Conservation (phyloP, 2,797 vertebrate genomes). For the Acanthopagrus latus region DNA sequence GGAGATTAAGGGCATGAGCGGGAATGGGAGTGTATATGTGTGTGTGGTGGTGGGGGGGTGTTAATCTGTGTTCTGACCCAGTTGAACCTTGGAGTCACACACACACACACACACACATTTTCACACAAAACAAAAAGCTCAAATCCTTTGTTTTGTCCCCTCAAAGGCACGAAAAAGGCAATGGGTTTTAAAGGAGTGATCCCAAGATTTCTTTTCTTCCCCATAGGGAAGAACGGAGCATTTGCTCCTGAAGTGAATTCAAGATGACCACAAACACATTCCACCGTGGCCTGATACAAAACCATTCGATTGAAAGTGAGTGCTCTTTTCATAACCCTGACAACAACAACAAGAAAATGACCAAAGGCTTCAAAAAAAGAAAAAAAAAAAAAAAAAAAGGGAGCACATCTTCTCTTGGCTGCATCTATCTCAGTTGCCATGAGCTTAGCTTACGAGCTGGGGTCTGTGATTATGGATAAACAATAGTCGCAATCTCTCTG, state of each 20-base stretch:
- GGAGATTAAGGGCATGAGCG: slow-evolving; percentile 91
- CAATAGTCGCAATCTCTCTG: slow-evolving; percentile 50
- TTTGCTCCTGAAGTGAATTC: slow-evolving; percentile 74
- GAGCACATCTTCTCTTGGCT: slow-evolving; percentile 45
- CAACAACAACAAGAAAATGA: slow-evolving; percentile 65
- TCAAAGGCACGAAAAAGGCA: slow-evolving; percentile 77
- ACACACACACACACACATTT: slow-evolving; percentile 55
- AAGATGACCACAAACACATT: slow-evolving; percentile 79
- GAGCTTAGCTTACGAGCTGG: slow-evolving; percentile 59
- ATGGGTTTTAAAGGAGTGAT: slow-evolving; percentile 78
- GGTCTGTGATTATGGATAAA: slow-evolving; percentile 61
- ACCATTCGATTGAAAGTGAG: slow-evolving; percentile 59
- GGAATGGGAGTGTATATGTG: slow-evolving; percentile 37
- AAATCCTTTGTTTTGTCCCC: slow-evolving; percentile 80
- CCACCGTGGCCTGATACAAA: slow-evolving; percentile 60
- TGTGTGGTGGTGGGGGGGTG: slow-evolving; percentile 35
- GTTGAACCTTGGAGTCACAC: slow-evolving; percentile 65
- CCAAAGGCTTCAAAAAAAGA: slow-evolving; percentile 21
- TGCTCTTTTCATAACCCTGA: slow-evolving; percentile 70
- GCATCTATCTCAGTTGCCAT: slow-evolving; percentile 49
- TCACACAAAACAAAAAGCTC: slow-evolving; percentile 63
- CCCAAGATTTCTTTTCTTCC: slow-evolving; percentile 68
- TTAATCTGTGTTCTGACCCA: slow-evolving; percentile 82
- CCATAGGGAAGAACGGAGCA: slow-evolving; percentile 59
- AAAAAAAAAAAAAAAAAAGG: background rate